Percentiles rank a stretch among this genome's conserved stretches.
Evolutionary conservation across 2,888 invertebrate genomes (phyloP).

Genomic region (Clusia tigrina): DNA sequence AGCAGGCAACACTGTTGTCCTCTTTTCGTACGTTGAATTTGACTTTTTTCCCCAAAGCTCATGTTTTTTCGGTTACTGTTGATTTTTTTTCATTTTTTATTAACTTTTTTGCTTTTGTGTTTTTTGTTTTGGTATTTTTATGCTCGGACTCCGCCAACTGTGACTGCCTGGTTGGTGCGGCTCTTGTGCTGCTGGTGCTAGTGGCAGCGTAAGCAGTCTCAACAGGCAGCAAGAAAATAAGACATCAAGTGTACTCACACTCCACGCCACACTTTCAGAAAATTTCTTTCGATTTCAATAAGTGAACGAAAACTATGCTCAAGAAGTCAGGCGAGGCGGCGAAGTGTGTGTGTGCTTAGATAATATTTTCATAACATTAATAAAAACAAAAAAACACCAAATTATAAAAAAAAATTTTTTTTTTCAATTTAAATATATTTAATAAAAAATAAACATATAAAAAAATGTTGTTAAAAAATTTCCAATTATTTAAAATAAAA

Average conservation of each 20-base stretch:
- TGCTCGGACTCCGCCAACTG: neutral
- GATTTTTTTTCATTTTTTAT: neutral
- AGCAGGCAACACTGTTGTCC: slow-evolving; percentile 39
- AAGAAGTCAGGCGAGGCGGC: neutral
- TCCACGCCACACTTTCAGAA: neutral
- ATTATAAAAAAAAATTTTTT: too few species aligned
- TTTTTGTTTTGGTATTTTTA: neutral
- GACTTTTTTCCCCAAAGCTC: neutral
- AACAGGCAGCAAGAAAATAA: neutral
- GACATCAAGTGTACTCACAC: slow-evolving; percentile 4
- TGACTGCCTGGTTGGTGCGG: neutral
- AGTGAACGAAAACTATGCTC: neutral
- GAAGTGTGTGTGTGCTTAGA: slow-evolving; percentile 4
- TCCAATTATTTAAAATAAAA: too few species aligned
- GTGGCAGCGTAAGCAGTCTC: neutral
- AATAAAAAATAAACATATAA: too few species aligned
- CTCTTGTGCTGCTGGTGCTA: neutral
- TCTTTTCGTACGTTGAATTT: slow-evolving; percentile 37
- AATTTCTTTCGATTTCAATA: neutral
- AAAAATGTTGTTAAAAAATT: too few species aligned
- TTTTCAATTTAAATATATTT: too few species aligned
- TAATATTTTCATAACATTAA: too few species aligned
- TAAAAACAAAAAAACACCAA: too few species aligned
- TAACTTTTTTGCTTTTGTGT: neutral
- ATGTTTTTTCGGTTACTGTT: neutral